A percentile compares a stretch with the other conserved stretches of the same genome.
These are phyloP conservation scores for Drosophila cracens DNA, from an alignment of 2,888 invertebrate genomes.

Conservation along the genomic window DNA sequence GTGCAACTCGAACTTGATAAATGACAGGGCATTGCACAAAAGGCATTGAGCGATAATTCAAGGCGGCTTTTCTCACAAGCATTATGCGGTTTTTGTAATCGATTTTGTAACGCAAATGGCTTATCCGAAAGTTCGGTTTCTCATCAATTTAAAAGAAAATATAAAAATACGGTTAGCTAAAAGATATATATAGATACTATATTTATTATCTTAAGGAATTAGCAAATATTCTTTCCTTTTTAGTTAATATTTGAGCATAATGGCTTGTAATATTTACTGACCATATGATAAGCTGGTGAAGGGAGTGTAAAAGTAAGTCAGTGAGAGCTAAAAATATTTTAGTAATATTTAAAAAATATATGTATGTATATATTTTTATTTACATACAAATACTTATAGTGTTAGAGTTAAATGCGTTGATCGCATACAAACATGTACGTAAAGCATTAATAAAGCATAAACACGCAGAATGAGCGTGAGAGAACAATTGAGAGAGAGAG, in stretches of 20 bases:
- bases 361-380: neutral
- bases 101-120: neutral
- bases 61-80: neutral
- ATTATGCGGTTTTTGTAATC: neutral
- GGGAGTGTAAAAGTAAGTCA: neutral
- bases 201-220: neutral
- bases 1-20: constrained; percentile 22
- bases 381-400: neutral
- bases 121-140: neutral
- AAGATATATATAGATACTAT: neutral
- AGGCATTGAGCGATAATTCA: constrained; percentile 10
- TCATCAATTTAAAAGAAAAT: neutral
- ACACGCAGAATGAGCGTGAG: neutral
- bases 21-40: constrained; percentile 18
- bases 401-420: neutral
- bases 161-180: neutral
- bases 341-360: neutral
- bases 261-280: neutral
- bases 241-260: neutral
- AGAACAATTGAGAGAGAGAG: neutral
- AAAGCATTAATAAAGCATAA: neutral
- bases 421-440: neutral
- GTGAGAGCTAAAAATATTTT: neutral
- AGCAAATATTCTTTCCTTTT: neutral
- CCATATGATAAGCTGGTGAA: neutral